Percentiles rank a stretch among this genome's conserved stretches.
These are phyloP conservation scores for Diplazon laetatorius DNA, from an alignment of 2,888 invertebrate species.

Conservation along the genomic window DNA sequence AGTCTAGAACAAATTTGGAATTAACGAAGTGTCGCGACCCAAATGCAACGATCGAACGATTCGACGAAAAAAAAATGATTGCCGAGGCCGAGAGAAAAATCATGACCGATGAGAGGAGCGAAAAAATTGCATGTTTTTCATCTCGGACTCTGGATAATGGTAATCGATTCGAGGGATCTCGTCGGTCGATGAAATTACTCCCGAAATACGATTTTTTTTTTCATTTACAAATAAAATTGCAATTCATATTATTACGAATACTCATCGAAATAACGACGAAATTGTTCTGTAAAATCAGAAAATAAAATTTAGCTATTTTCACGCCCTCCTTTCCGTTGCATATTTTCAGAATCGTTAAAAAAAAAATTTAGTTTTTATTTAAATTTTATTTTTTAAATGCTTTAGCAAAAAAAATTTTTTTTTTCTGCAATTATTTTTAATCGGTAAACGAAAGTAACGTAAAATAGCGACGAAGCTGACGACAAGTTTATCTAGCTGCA, in stretches of 20 bases:
- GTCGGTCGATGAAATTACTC: no score
- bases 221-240: no score
- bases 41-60: conserved; percentile 1
- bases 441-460: no score
- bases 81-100: conserved; percentile 18
- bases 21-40: not conserved
- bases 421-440: not conserved
- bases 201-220: no score
- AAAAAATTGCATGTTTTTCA: not conserved
- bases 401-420: not conserved
- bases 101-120: not conserved
- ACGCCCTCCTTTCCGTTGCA: not conserved
- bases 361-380: conserved; percentile 11
- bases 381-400: conserved; percentile 14
- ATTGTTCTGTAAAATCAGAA: conserved; percentile 11
- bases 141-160: not conserved
- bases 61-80: conserved; percentile 27
- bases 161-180: no score
- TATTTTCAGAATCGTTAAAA: conserved; percentile 27
- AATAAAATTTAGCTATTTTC: conserved; percentile 9
- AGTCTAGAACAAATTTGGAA: conserved; percentile 49
- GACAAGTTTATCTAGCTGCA: not conserved
- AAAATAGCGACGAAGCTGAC: conserved; percentile 10
- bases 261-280: no score
- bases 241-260: no score